These are phyloP conservation scores for Microtus oregoni DNA, from an alignment of 2,113 vertebrate genomes.

Conservation along the genomic window DNA sequence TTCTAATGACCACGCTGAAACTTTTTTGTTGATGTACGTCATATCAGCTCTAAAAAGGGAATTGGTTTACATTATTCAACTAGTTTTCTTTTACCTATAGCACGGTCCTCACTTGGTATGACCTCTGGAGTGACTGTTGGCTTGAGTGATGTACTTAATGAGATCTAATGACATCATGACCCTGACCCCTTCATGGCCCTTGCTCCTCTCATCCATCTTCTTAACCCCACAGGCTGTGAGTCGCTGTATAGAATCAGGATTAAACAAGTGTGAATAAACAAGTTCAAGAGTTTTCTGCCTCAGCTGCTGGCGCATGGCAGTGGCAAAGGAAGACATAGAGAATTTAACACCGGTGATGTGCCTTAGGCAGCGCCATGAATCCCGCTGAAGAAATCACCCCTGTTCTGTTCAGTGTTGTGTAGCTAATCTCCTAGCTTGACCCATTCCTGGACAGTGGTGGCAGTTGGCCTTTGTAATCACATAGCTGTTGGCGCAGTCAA, in stretches of 20 bases:
- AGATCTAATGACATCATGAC: conserved; percentile 89
- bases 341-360: conserved; percentile 76
- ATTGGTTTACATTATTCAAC: conserved; percentile 56
- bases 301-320: conserved; percentile 81
- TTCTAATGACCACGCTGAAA: not conserved
- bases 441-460: conserved; percentile 53
- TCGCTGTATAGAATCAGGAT: conserved; percentile 86
- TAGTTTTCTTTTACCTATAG: conserved; percentile 70
- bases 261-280: conserved; percentile 92
- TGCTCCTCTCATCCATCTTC: conserved; percentile 89
- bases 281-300: conserved; percentile 88
- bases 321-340: conserved; percentile 86
- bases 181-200: conserved; percentile 86
- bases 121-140: conserved; percentile 85
- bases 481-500: conserved; percentile 72
- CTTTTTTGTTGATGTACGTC: conserved; percentile 43
- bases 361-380: conserved; percentile 82
- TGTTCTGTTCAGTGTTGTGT: not conserved
- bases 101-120: conserved; percentile 76
- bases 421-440: conserved; percentile 47
- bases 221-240: conserved; percentile 84
- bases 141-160: conserved; percentile 90
- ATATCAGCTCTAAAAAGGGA: conserved; percentile 33
- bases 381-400: conserved; percentile 83
- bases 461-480: conserved; percentile 73